phyloP scores from a whole-genome alignment of 2,888 invertebrate genomes.

The Operophtera brumata region DNA sequence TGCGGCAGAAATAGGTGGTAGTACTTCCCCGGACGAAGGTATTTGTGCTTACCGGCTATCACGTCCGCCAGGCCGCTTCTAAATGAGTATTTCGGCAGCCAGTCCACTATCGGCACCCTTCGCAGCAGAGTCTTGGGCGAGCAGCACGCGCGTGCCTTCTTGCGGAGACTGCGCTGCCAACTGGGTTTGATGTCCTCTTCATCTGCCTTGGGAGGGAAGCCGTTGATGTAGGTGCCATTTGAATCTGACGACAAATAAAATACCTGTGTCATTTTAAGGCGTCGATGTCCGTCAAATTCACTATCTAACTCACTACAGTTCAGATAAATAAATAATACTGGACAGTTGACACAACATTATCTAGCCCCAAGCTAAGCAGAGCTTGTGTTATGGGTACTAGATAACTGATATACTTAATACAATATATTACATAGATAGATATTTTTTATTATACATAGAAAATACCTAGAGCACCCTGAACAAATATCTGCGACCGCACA shows the following conservation, averaged over 20 bases:
- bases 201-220: conserved; percentile 40
- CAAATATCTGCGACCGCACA: background rate
- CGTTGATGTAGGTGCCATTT: conserved; percentile 51
- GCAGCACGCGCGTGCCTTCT: conserved; percentile 77
- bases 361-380: too few relatives aligned
- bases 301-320: too few relatives aligned
- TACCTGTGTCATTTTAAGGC: background rate
- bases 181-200: conserved; percentile 21
- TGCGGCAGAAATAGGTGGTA: too few relatives aligned
- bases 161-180: conserved; percentile 58
- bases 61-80: conserved; percentile 84
- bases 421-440: too few relatives aligned
- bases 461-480: too few relatives aligned
- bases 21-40: too few relatives aligned
- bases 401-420: too few relatives aligned
- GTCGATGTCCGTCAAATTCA: too few relatives aligned
- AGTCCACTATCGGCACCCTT: conserved; percentile 83
- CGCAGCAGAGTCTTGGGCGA: conserved; percentile 82
- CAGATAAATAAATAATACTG: too few relatives aligned
- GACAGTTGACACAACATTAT: too few relatives aligned
- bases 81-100: conserved; percentile 85
- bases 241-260: conserved; percentile 40
- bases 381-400: too few relatives aligned
- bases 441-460: too few relatives aligned
- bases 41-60: conserved; percentile 84